Evolutionary conservation across 2,888 invertebrate species (phyloP).

Genomic region (Chromoteleia sp.): DNA sequence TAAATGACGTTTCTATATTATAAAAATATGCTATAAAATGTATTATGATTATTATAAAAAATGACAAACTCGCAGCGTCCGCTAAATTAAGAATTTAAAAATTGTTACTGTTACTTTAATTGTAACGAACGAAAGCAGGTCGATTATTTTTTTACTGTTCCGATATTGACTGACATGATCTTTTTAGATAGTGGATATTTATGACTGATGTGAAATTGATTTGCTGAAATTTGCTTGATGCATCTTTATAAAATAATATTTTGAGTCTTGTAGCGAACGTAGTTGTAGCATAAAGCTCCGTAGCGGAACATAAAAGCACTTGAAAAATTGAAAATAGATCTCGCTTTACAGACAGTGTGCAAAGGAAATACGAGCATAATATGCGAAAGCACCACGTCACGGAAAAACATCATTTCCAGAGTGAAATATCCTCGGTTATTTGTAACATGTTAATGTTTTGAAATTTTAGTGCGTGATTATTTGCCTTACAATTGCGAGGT

Average conservation of each 20-base stretch:
- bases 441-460: conserved; percentile 13
- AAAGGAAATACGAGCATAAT: conserved; percentile 49
- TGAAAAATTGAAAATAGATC: conserved; percentile 52
- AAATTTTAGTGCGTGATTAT: not conserved
- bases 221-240: conserved; percentile 31
- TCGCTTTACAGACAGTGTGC: conserved; percentile 36
- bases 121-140: not conserved
- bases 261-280: conserved; percentile 18
- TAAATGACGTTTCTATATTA: too few relatives aligned
- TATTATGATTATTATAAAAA: too few relatives aligned
- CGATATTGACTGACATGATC: conserved; percentile 6
- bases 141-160: not conserved
- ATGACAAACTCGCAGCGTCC: too few relatives aligned
- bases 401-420: conserved; percentile 29
- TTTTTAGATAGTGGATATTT: conserved; percentile 2
- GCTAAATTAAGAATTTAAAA: too few relatives aligned
- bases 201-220: conserved; percentile 30
- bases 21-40: too few relatives aligned
- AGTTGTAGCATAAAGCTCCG: conserved; percentile 37
- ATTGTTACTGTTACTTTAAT: too few relatives aligned
- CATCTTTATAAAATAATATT: conserved; percentile 35
- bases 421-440: conserved; percentile 16
- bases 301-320: conserved; percentile 42
- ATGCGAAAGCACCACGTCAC: conserved; percentile 27
- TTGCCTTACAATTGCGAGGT: too few relatives aligned